Conservation (phyloP, 2,888 invertebrate species). For the Biston betularia region DNA sequence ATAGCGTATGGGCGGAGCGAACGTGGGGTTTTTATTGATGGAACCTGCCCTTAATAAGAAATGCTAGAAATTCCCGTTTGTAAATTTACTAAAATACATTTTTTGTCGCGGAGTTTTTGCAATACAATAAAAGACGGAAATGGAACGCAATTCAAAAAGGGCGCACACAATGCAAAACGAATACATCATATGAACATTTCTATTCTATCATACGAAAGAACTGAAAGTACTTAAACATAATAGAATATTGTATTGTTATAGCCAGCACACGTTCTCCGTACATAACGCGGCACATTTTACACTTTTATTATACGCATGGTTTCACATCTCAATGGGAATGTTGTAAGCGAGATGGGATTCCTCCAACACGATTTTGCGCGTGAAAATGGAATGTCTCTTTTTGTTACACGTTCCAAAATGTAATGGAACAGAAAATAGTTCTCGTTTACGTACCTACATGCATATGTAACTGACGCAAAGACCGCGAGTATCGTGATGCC, state of each 20-base stretch:
- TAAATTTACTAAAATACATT: too few relatives aligned
- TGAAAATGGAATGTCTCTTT: slow-evolving; percentile 4
- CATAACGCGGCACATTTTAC: neutral
- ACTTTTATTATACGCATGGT: neutral
- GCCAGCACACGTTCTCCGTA: neutral
- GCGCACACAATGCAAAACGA: too few relatives aligned
- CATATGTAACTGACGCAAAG: neutral
- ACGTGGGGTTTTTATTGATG: too few relatives aligned
- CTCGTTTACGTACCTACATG: neutral
- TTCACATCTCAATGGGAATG: slow-evolving; percentile 6
- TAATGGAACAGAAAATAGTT: slow-evolving; percentile 5
- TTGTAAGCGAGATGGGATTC: neutral
- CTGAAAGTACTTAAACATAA: neutral
- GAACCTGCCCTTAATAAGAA: too few relatives aligned
- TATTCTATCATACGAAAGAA: neutral
- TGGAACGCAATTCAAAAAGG: neutral
- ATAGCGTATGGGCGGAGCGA: too few relatives aligned
- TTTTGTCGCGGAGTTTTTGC: neutral
- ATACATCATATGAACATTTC: neutral
- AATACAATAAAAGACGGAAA: neutral
- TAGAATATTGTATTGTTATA: neutral
- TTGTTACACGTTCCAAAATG: slow-evolving; percentile 4
- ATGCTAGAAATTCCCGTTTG: too few relatives aligned
- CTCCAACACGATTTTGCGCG: neutral
- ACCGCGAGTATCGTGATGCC: neutral